Base-by-base conservation (phyloP, 2,888 invertebrate genomes). In the Nomada ferruginata region DNA sequence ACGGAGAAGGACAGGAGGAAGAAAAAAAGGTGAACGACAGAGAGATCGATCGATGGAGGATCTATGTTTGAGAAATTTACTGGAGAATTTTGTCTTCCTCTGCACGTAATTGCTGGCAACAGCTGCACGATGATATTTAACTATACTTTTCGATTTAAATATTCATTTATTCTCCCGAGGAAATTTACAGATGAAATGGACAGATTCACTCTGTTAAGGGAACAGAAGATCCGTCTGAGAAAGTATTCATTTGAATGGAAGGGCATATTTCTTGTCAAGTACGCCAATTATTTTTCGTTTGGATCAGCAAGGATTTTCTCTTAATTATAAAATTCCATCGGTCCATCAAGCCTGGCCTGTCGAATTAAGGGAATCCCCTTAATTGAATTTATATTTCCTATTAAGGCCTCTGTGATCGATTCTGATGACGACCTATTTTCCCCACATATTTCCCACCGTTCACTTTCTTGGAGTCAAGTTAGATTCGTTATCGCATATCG, bases 1-100 rank as follows among this genome's bases (percentile, higher is more conserved):
- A 76, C 75, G 79, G 80, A 69, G 36, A 76, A 76, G 82, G 76
- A 72, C 42, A 47, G 47, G 47, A 47, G 76, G 66, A 50, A 23
- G 26, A 61, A 63, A 52, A 65, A 66, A 71, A 64, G 57, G 57
- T 59, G 59, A 80, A 44, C 68, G 59, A 64, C 52, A 10, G 61
- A 66, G 72, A 65, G 47, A 47, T 36, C 60, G 42, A 65, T 65
- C 53, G 65, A 50, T 23, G 15, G 64, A 65, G 55, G 3, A 55
- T 60, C 29, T n/a, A 36, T 44, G 44, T 50, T 61, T 68, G 78
- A 55, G 74, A 76, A 71, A 76, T 59, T 20, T 44, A 20, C 0
- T 20, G 13, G 53, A 13, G 23, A 44, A 15, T 60, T 76, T 74
- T 61, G 44, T 55, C 18, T 7, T 7, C 2, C 9, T 36, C 36